These are phyloP conservation scores for Sebastes matsubarae DNA, from an alignment of 2,797 vertebrate genomes.

Conservation along the genomic window DNA sequence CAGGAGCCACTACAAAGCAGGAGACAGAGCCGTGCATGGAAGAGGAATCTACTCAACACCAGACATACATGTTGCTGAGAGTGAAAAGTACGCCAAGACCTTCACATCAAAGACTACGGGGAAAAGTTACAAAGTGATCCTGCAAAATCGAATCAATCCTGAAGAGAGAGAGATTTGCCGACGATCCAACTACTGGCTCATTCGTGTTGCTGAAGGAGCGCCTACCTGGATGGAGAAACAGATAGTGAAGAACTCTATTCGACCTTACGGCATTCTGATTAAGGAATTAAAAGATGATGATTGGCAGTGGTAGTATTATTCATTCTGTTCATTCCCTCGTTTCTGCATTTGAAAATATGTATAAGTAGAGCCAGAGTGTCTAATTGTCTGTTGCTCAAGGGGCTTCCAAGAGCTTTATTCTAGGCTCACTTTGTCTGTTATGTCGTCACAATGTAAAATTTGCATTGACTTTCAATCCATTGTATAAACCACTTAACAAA, in stretches of 20 bases:
- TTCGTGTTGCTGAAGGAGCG: not conserved
- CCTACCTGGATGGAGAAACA: not conserved
- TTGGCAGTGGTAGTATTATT: not conserved
- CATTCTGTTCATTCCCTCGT: fast-evolving
- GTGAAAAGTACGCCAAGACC: not conserved
- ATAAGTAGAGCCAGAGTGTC: not conserved
- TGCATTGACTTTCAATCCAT: not conserved
- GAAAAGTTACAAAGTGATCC: slow-evolving; percentile 37
- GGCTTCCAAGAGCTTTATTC: not conserved
- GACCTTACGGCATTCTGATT: slow-evolving; percentile 29
- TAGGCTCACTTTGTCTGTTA: not conserved
- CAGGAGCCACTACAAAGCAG: slow-evolving; percentile 17
- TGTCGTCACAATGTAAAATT: not conserved
- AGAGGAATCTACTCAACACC: slow-evolving; percentile 53
- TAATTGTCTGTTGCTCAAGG: not conserved
- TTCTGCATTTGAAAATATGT: fast-evolving
- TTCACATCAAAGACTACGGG: not conserved
- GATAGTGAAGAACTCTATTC: slow-evolving; percentile 15
- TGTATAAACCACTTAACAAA: not conserved
- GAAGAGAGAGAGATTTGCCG: not conserved
- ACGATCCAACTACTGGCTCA: slow-evolving; percentile 15
- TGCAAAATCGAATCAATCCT: slow-evolving; percentile 46
- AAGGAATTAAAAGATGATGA: not conserved
- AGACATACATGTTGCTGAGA: slow-evolving; percentile 14
- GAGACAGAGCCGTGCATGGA: fast-evolving